Evolutionary conservation across 2,888 invertebrate genomes (phyloP).

Genomic region (Athalia rosae): DNA sequence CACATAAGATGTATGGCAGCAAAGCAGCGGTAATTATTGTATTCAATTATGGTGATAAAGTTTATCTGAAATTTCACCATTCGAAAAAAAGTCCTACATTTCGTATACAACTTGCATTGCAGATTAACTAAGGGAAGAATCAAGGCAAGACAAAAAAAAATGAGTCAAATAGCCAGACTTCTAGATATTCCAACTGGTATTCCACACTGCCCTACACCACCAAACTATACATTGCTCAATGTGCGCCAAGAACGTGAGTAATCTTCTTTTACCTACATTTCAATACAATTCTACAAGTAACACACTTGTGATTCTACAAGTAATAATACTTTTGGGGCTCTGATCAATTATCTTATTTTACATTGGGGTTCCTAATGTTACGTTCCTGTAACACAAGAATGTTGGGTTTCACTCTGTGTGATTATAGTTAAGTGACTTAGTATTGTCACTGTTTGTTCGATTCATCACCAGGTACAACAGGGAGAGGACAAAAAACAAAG

Average conservation of each 20-base stretch:
- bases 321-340: no score
- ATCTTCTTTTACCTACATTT: background rate
- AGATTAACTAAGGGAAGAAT: constrained; percentile 83
- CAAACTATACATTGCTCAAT: constrained; percentile 67
- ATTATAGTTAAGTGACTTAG: background rate
- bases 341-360: constrained; percentile 34
- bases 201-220: constrained; percentile 70
- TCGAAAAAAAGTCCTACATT: background rate
- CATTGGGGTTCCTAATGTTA: no score
- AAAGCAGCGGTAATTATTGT: constrained; percentile 85
- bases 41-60: background rate
- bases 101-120: background rate
- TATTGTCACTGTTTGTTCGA: background rate
- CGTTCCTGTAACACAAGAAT: background rate
- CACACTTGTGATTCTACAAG: no score
- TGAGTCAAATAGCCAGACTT: constrained; percentile 95
- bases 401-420: constrained; percentile 24
- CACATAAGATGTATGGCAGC: constrained; percentile 99
- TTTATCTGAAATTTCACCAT: background rate
- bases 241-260: constrained; percentile 69
- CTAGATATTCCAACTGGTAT: constrained; percentile 84
- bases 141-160: constrained; percentile 96
- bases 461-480: constrained; percentile 59
- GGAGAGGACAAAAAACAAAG: constrained; percentile 65
- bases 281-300: constrained; percentile 30